Percentiles rank a stretch among this genome's conserved stretches.
These are phyloP conservation scores for Takifugu bimaculatus DNA, from an alignment of 2,113 vertebrate species.

Conservation along the genomic window DNA sequence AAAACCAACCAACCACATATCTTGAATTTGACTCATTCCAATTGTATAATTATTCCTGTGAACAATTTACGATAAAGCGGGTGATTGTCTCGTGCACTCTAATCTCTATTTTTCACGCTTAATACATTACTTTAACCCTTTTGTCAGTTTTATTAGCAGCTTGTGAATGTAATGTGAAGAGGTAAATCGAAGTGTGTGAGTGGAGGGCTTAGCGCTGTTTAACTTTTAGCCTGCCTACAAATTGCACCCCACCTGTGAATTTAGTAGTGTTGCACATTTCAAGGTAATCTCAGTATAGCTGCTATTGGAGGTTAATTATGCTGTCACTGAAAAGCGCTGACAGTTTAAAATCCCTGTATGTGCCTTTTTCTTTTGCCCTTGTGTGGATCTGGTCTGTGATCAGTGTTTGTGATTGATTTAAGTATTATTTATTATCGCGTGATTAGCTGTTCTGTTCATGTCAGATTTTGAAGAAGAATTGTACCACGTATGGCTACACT, in stretches of 20 bases:
- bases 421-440: constrained; percentile 10
- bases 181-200: not conserved
- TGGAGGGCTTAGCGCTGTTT: not conserved
- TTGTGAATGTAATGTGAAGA: not conserved
- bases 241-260: not conserved
- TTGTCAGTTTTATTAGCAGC: not conserved
- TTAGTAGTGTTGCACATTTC: constrained; percentile 14
- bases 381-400: constrained; percentile 1
- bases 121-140: not conserved
- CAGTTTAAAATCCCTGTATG: constrained; percentile 2
- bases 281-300: constrained; percentile 9
- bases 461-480: constrained; percentile 18
- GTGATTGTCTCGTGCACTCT: constrained; percentile 10
- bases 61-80: constrained; percentile 19
- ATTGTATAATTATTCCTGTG: constrained; percentile 6
- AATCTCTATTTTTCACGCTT: not conserved
- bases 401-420: constrained; percentile 7
- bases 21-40: not conserved
- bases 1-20: too few species aligned
- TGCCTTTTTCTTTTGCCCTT: not conserved
- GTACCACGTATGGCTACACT: constrained; percentile 8
- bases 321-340: constrained; percentile 3
- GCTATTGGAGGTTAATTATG: constrained; percentile 6
- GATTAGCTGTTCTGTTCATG: constrained; percentile 24
- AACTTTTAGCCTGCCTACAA: not conserved